A percentile compares a stretch with the other conserved stretches of the same genome.
Evolutionary conservation across 2,797 vertebrate genomes (phyloP).

Genomic region (Phoxinus dragarum): DNA sequence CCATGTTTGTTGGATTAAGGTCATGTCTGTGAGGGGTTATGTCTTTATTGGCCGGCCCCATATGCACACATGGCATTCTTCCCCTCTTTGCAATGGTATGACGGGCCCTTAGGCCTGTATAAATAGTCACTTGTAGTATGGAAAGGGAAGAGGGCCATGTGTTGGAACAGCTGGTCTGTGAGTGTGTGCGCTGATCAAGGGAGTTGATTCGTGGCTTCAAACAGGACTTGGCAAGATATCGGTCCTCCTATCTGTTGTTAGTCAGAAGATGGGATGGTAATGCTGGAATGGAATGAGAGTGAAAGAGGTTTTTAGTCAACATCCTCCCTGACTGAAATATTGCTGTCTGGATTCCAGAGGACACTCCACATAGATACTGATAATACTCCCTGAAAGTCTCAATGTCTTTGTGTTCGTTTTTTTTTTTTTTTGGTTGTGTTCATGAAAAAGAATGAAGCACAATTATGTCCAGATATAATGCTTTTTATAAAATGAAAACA

Average conservation of each 20-base stretch:
- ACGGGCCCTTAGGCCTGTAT: conserved; percentile 72
- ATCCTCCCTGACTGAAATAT: conserved; percentile 17
- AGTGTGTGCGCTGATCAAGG: conserved; percentile 62
- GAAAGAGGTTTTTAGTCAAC: conserved; percentile 20
- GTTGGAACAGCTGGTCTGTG: conserved; percentile 80
- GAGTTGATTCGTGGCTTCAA: conserved; percentile 64
- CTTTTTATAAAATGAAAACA: background rate
- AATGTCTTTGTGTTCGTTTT: background rate
- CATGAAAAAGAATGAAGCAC: background rate
- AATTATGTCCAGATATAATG: background rate
- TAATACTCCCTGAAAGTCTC: background rate
- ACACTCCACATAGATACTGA: conserved; percentile 3
- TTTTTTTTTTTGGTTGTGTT: background rate
- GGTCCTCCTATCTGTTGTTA: conserved; percentile 41
- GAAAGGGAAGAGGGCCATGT: conserved; percentile 73
- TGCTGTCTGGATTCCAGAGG: conserved; percentile 24
- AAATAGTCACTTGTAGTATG: conserved; percentile 72
- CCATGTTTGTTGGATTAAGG: conserved; percentile 72
- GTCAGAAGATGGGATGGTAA: conserved; percentile 28
- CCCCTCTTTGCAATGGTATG: conserved; percentile 74
- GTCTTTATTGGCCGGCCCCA: conserved; percentile 73
- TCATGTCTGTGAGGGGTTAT: conserved; percentile 73
- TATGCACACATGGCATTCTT: conserved; percentile 69
- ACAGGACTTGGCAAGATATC: conserved; percentile 54
- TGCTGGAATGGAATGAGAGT: conserved; percentile 8